These are phyloP conservation scores for Eolophus roseicapilla DNA, from an alignment of 2,113 vertebrate species.

Conservation along the genomic window DNA sequence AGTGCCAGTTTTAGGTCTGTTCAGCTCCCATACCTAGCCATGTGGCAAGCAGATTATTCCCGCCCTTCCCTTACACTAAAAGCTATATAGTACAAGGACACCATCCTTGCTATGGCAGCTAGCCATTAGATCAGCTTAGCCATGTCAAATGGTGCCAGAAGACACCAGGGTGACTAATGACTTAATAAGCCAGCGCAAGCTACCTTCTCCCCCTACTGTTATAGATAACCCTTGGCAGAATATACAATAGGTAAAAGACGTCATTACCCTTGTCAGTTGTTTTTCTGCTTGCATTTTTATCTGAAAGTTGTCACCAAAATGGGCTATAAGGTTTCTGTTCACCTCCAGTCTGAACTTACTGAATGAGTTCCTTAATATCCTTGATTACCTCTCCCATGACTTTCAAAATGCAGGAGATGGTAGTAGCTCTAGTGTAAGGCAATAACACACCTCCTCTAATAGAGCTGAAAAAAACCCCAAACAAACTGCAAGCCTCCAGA, in stretches of 20 bases:
- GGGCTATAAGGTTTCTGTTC: neutral
- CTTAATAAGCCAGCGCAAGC: neutral
- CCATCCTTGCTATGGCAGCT: neutral
- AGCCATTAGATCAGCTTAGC: neutral
- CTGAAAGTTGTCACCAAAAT: neutral
- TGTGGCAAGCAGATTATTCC: neutral
- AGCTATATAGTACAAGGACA: neutral
- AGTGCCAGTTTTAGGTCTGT: neutral
- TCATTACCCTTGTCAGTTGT: neutral
- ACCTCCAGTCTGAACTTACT: neutral
- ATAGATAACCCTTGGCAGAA: neutral
- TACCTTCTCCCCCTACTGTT: neutral
- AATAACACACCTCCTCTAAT: neutral
- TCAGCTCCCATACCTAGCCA: neutral
- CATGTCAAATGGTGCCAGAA: neutral
- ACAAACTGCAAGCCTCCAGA: neutral
- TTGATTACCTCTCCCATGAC: neutral
- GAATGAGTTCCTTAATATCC: neutral
- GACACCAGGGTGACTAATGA: neutral
- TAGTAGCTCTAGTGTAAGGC: neutral
- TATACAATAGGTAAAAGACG: neutral
- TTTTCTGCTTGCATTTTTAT: neutral
- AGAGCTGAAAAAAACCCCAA: neutral
- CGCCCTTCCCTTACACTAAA: neutral
- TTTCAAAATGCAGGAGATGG: neutral